These are phyloP conservation scores for Coptodon bakossiorum DNA, from an alignment of 2,113 vertebrate genomes.

Conservation along the genomic window DNA sequence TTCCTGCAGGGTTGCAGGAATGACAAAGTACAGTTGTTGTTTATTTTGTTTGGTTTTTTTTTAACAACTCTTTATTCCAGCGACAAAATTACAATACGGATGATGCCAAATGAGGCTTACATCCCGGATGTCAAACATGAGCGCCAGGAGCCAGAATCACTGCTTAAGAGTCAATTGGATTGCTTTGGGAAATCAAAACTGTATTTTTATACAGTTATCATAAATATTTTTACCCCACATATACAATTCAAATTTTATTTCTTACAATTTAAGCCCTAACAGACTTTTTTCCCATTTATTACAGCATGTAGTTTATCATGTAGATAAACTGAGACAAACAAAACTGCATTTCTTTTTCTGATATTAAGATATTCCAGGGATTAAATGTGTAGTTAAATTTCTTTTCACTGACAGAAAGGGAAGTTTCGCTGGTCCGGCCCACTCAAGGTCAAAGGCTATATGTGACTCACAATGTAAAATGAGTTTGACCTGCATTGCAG, in stretches of 20 bases:
- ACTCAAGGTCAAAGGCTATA: not conserved
- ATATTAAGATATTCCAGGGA: not conserved
- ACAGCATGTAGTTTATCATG: not conserved
- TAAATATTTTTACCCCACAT: not conserved
- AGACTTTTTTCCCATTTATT: not conserved
- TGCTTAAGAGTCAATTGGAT: not conserved
- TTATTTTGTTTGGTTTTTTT: fast-evolving
- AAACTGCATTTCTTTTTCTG: not conserved
- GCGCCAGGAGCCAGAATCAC: not conserved
- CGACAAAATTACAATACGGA: not conserved
- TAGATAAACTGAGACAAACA: not conserved
- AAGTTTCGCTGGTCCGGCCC: not conserved
- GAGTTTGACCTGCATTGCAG: not conserved
- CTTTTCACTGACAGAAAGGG: not conserved
- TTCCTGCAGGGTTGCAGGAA: not conserved
- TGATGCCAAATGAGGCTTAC: not conserved
- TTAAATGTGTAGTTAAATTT: not conserved
- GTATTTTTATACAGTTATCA: not conserved
- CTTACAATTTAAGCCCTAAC: not conserved
- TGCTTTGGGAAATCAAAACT: not conserved
- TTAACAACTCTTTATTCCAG: not conserved
- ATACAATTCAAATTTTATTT: not conserved
- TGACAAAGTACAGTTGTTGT: not conserved
- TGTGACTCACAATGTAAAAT: not conserved
- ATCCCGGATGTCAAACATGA: not conserved